Evolutionary conservation across 2,113 vertebrate genomes (phyloP), one percentile per base, ranked within the genome.

Genomic region (Petrocephalus zakoni): DNA sequence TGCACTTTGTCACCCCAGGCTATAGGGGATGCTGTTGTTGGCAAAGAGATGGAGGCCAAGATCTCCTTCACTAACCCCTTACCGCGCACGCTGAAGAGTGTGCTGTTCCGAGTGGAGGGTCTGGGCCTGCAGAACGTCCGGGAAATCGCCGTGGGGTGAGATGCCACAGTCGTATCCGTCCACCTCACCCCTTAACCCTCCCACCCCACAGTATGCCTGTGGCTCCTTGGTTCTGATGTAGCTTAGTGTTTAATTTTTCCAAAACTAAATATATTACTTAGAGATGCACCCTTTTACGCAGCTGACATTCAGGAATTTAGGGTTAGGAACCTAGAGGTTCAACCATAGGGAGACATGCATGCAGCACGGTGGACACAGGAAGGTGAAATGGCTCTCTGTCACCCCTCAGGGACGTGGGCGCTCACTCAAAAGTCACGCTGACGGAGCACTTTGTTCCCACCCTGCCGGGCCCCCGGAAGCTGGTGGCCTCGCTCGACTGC

Each of bases 61-160:
- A 97, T 98, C 15, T 94, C 93, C 17, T 97, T 98, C 95, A 96
- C 95, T 91, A 98, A 98, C 92, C 97, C 97, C 0, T 92, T 98
- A 87, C 96, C 96, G 0, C 88, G 93, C 19, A 94, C 92, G 0
- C 94, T 98, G 25, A 95, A 93, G 64, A 93, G 88, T 0, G 96
- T 97, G 1, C 90, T 95, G 68, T 95, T 98, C 93, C 95, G 96
- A 87, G 96, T 98, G 78, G 97, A 97, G 92, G 97, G 97, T 0
- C 95, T 97, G 0, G 97, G 97, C 1, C 93, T 97, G 21, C 97
- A 97, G 92, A 95, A 94, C 58, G 96, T 96, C 85, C 97, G 97
- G 51, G 93, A 96, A 88, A 94, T 97, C 87, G 90, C 91, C 0
- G 94, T 97, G 1, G 97, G 97, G 97, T 98, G 93, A 96, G 96